A percentile compares a stretch with the other conserved stretches of the same genome.
Conservation (phyloP, 2,888 invertebrate species). For the Dexiosoma caninum region DNA sequence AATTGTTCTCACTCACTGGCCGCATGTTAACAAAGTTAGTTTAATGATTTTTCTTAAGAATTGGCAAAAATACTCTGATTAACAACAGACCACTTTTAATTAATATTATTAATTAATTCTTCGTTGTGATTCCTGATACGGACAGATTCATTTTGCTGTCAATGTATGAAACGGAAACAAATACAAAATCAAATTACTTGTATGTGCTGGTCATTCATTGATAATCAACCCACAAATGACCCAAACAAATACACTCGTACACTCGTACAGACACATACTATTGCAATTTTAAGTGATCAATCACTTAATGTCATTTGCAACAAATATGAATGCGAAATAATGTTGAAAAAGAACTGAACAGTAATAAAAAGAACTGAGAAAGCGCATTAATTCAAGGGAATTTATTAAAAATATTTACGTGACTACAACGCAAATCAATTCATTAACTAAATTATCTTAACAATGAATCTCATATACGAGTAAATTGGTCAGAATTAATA, state of each 20-base stretch:
- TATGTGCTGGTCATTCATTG: slow-evolving; percentile 17
- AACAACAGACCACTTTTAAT: not conserved
- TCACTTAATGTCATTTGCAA: slow-evolving; percentile 61
- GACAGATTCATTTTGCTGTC: not conserved
- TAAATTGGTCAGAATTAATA: slow-evolving; percentile 19
- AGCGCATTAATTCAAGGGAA: slow-evolving; percentile 18
- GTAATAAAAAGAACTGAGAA: slow-evolving; percentile 5
- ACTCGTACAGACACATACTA: not conserved
- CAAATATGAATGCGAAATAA: not conserved
- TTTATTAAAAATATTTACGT: slow-evolving; percentile 42
- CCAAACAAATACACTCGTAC: not conserved
- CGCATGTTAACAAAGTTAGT: too few relatives aligned
- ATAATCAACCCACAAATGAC: not conserved
- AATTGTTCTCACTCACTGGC: too few relatives aligned
- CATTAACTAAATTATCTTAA: slow-evolving; percentile 57
- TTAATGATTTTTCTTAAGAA: too few relatives aligned
- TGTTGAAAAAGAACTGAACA: not conserved
- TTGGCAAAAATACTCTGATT: not conserved
- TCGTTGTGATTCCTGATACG: not conserved
- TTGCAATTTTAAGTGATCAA: slow-evolving; percentile 51
- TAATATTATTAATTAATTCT: not conserved
- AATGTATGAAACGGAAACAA: not conserved
- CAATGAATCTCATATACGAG: slow-evolving; percentile 31
- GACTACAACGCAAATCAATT: slow-evolving; percentile 53
- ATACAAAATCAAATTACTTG: not conserved